Conservation (phyloP, 2,888 invertebrate genomes). For the Chouioia cunea region DNA sequence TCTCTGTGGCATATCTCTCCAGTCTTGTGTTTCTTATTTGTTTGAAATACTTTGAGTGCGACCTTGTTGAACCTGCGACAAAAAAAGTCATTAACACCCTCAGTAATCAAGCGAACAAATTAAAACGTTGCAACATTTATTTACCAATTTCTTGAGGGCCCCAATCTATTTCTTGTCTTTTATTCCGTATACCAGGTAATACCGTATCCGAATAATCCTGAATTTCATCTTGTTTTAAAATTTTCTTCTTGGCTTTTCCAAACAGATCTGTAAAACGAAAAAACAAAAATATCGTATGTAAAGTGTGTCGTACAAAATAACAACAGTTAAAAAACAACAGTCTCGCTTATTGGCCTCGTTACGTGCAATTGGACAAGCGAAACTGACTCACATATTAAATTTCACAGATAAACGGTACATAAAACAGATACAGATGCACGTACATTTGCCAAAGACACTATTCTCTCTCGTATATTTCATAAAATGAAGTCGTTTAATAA, state of each 20-base stretch:
- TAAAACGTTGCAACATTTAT: slow-evolving; percentile 15
- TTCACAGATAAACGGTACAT: too few relatives aligned
- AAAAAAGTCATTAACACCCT: slow-evolving; percentile 14
- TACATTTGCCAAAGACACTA: too few relatives aligned
- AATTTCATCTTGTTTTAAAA: slow-evolving; percentile 80
- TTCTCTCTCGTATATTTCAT: too few relatives aligned
- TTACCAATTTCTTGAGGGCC: slow-evolving; percentile 76
- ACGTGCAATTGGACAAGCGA: neutral
- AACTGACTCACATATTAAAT: too few relatives aligned
- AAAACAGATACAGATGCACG: too few relatives aligned
- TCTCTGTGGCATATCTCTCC: slow-evolving; percentile 92
- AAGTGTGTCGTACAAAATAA: slow-evolving; percentile 8
- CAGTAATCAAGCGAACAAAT: neutral
- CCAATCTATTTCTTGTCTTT: slow-evolving; percentile 67
- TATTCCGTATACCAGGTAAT: slow-evolving; percentile 48
- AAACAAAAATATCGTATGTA: slow-evolving; percentile 1
- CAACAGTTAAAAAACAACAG: slow-evolving; percentile 4
- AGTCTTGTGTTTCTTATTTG: slow-evolving; percentile 77
- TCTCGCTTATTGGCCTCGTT: slow-evolving; percentile 4
- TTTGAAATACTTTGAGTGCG: slow-evolving; percentile 83
- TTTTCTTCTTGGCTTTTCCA: slow-evolving; percentile 91
- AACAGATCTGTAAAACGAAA: slow-evolving; percentile 72
- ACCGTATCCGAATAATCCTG: slow-evolving; percentile 51
- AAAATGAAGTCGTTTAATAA: too few relatives aligned
- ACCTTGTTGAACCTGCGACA: slow-evolving; percentile 72